Evolutionary conservation across 92 coral and sea anemone species (phyloP).

Genomic region (Palythoa grandiflora): DNA sequence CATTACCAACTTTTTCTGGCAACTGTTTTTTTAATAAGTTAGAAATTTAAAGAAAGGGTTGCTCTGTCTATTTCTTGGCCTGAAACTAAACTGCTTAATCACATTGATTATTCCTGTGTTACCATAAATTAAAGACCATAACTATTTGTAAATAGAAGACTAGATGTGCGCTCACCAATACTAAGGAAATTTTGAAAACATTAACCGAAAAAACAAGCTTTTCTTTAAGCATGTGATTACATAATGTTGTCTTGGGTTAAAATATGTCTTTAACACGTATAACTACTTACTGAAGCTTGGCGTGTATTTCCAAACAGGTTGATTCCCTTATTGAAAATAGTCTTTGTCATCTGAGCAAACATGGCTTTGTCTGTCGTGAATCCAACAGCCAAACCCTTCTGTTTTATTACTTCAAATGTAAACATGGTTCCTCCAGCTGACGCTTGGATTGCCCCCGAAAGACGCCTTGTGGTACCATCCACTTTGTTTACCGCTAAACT

Average conservation of each 20-base stretch:
- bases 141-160: too few species aligned
- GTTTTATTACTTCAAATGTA: conserved; percentile 38
- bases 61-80: too few species aligned
- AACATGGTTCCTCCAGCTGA: conserved; percentile 29
- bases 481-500: conserved; percentile 2
- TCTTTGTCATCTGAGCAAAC: conserved; percentile 43
- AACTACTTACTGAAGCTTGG: conserved; percentile 28
- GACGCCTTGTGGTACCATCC: conserved; percentile 22
- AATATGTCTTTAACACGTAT: not conserved
- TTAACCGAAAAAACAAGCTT: too few species aligned
- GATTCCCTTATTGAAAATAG: conserved; percentile 11
- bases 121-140: too few species aligned
- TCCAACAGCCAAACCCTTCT: conserved; percentile 40
- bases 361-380: conserved; percentile 41
- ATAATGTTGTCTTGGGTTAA: not conserved
- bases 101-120: too few species aligned
- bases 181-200: too few species aligned
- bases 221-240: too few species aligned
- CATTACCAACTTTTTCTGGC: too few species aligned
- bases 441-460: conserved; percentile 3
- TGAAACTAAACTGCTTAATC: too few species aligned
- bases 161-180: too few species aligned
- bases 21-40: too few species aligned
- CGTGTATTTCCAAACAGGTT: conserved; percentile 42
- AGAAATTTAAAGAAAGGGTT: too few species aligned